phyloP scores from a whole-genome alignment of 2,113 vertebrate species.

The Apeltes quadracus region DNA sequence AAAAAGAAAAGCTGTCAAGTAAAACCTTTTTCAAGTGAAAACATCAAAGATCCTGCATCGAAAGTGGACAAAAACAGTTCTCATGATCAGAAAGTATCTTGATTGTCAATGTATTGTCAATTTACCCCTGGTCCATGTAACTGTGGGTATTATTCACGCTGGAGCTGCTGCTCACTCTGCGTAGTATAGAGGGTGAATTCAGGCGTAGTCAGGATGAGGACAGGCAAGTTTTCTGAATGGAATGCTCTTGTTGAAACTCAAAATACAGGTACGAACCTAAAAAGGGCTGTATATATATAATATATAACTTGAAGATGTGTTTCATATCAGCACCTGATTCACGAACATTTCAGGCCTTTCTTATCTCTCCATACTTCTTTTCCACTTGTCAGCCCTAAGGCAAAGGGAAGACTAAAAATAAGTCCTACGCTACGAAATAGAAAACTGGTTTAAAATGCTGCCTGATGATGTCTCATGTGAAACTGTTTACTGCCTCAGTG shows the following conservation, averaged over 20 bases:
- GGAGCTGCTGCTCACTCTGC: not conserved
- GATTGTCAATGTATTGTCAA: too few relatives aligned
- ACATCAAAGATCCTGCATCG: not conserved
- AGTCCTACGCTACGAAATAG: not conserved
- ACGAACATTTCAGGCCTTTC: slow-evolving; percentile 1
- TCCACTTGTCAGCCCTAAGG: not conserved
- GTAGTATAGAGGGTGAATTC: not conserved
- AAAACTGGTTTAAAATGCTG: slow-evolving; percentile 28
- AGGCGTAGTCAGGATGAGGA: not conserved
- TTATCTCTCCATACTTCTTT: not conserved
- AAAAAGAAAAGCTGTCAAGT: not conserved
- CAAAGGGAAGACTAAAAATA: not conserved
- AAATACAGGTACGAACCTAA: not conserved
- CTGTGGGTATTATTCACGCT: not conserved
- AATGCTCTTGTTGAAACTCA: not conserved
- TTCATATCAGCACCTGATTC: not conserved
- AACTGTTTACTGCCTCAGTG: slow-evolving; percentile 17
- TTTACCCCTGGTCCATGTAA: not conserved
- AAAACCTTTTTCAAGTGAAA: not conserved
- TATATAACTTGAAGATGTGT: not conserved
- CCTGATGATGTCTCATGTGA: slow-evolving; percentile 25
- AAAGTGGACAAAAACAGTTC: not conserved
- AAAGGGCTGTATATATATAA: not conserved
- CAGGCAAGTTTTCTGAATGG: not conserved
- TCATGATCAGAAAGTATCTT: too few relatives aligned